Evolutionary conservation across 2,797 vertebrate genomes (phyloP), one percentile per base, ranked within the genome.

Genomic region (Telmatherina bonti): DNA sequence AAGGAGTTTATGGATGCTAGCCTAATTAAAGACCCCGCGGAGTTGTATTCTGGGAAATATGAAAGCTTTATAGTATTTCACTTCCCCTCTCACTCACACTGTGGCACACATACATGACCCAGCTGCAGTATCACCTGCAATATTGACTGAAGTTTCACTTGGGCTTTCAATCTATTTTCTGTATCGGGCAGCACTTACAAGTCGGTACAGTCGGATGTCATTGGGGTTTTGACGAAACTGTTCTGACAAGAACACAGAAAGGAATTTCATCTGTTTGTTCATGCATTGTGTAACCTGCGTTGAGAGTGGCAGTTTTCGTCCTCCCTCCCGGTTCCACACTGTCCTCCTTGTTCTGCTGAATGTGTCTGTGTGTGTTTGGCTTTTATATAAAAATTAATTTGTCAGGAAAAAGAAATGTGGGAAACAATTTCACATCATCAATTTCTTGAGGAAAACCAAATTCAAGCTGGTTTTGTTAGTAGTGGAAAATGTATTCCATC

Each of bases 341-440:
- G 35, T 64, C 57, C 70, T 71, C 62, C 4, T 66, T 36, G 57
- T 8, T 2, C 47, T 59, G 24, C 13, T 31, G 45, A 29, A 31
- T 67, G 33, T 12, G 11, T 59, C 53, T 45, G 59, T 30, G 0
- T 30, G 26, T 27, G 26, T 61, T 41, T 3, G 3, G 52, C 63
- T 75, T 58, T 29, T 16, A 72, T 31, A 47, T 76, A 18, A 69
- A 84, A 83, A 71, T 56, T 36, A 26, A 67, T 75, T 55, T 68
- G 10, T 11, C 7, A 35, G 7, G 9, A 35, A 11, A 35, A 11
- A 35, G 10, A 35, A 35, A 35, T 6, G n/a, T 38, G 59, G 63
- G 36, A 26, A 24, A 57, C 53, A 26, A 49, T 53, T 67, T 68
- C 60, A 60, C 56, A 61, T 58, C 59, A 55, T 43, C 70, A 57